A percentile compares a stretch with the other conserved stretches of the same genome.
Conservation (phyloP, 2,797 vertebrate genomes). For the Smutsia temminckii region DNA sequence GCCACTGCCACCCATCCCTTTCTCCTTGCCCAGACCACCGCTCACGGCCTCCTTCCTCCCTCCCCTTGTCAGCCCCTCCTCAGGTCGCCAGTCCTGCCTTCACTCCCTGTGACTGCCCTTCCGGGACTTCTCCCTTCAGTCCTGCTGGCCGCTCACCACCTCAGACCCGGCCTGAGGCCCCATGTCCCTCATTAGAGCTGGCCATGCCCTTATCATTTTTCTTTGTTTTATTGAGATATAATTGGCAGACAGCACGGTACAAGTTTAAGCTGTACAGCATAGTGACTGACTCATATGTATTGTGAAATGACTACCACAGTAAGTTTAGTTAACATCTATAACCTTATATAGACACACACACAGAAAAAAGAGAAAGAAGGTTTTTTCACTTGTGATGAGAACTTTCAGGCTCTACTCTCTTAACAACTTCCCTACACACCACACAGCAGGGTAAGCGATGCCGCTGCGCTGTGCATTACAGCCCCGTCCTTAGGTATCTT, state of each 20-base stretch:
- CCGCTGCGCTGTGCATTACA: background rate
- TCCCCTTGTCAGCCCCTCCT: background rate
- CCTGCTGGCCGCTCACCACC: background rate
- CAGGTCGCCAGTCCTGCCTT: background rate
- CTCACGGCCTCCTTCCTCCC: background rate
- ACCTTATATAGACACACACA: background rate
- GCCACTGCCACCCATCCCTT: background rate
- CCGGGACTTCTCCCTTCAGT: background rate
- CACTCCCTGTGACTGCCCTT: background rate
- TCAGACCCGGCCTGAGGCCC: background rate
- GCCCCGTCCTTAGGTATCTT: too few species aligned
- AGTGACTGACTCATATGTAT: background rate
- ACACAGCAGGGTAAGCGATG: background rate
- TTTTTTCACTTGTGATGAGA: background rate
- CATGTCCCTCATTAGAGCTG: background rate
- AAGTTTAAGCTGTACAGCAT: background rate
- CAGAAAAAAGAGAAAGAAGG: background rate
- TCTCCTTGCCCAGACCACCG: too few species aligned
- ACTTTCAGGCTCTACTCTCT: background rate
- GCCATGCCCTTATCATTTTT: background rate
- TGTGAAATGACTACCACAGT: background rate
- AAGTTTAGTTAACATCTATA: background rate
- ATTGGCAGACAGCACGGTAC: background rate
- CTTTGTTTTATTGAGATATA: background rate
- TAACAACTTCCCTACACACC: background rate